These are phyloP conservation scores for Tachuris rubrigastra DNA, from an alignment of 2,113 vertebrate genomes.

Conservation along the genomic window DNA sequence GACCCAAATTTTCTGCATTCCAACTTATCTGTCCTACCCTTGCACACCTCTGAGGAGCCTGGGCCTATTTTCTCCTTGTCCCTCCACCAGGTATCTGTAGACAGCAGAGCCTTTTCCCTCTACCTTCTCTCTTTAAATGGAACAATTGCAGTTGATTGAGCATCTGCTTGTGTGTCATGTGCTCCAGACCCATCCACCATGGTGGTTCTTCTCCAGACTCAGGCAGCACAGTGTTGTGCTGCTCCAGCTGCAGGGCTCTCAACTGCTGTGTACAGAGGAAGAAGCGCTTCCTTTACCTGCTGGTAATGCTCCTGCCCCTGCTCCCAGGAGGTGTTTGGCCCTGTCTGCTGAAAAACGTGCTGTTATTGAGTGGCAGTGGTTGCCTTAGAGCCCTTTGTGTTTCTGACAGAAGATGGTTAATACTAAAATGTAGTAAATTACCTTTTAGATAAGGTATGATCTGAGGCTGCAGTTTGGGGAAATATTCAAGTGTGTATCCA, in stretches of 20 bases:
- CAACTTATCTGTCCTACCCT: not conserved
- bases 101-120: not conserved
- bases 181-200: not conserved
- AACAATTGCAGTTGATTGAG: not conserved
- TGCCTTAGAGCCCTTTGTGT: not conserved
- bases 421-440: not conserved
- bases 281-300: not conserved
- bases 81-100: not conserved
- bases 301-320: not conserved
- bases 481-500: not conserved
- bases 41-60: not conserved
- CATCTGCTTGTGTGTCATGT: not conserved
- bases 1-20: not conserved
- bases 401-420: not conserved
- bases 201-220: not conserved
- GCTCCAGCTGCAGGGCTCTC: rapidly evolving
- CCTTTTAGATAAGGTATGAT: not conserved
- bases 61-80: not conserved
- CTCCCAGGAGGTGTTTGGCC: not conserved
- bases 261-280: not conserved
- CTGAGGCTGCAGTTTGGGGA: not conserved
- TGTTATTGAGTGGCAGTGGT: not conserved
- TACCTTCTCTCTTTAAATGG: not conserved
- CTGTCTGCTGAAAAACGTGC: not conserved
- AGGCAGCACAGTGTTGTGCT: not conserved